Evolutionary conservation across 2,113 vertebrate species (phyloP).

Genomic region (Bubalus kerabau): DNA sequence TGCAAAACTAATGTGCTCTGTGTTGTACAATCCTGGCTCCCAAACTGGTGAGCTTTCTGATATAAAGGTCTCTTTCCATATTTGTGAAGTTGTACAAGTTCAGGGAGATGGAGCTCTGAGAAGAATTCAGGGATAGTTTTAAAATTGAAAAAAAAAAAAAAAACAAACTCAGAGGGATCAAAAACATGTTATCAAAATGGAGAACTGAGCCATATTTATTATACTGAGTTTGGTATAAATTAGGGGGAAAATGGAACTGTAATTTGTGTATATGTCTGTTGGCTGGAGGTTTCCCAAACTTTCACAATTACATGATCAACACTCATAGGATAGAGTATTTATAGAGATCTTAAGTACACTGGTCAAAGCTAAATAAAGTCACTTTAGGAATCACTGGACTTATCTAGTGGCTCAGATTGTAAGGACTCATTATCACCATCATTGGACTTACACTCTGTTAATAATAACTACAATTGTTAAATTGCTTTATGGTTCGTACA

Average conservation of each 20-base stretch:
- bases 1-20: background rate
- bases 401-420: background rate
- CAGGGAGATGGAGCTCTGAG: background rate
- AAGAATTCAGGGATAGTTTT: background rate
- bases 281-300: background rate
- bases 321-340: background rate
- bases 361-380: background rate
- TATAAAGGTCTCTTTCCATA: background rate
- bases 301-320: background rate
- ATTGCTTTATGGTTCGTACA: background rate
- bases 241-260: background rate
- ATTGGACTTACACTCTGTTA: background rate
- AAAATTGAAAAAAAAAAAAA: background rate
- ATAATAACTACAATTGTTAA: background rate
- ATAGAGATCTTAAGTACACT: background rate
- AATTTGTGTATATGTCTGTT: background rate
- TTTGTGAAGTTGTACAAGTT: background rate
- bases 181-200: background rate
- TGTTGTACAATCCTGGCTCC: background rate
- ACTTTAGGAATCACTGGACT: background rate
- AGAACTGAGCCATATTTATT: background rate
- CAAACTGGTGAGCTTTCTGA: background rate
- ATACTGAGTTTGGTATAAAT: background rate
- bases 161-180: background rate
- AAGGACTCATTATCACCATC: background rate